Evolutionary conservation across 53 echinoderm and acorn worm genomes (phyloP), one percentile per base, ranked within the genome.

Genomic region (Zoroaster sp.): DNA sequence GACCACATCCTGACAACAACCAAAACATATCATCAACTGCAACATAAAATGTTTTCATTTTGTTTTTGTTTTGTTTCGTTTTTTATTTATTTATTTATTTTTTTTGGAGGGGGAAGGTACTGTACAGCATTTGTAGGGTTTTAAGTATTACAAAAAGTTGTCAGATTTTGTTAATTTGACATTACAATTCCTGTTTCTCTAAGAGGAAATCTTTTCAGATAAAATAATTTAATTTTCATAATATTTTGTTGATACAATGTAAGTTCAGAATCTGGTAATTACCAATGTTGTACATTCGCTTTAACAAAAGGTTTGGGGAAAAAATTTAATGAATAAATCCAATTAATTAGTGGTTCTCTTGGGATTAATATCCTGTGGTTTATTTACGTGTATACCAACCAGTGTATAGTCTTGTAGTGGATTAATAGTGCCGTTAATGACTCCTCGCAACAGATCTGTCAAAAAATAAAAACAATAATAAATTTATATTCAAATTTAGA

Each of bases 391-490:
- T 9, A 83, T 68, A 87, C 75, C 49, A 71, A 89, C 89, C 79
- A 36, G 12, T 31, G 53, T 52, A 66, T 80, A 89, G 30, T 89
- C 68, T 40, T 53, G 30, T 14, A 71, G 3, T 0, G 80, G 40
- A 51, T 80, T 54, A 4, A 89, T 40, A 38, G 89, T 89, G 8
- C 80, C 80, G 47, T 80, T 89, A 71, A 89, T 78, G 9, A 89
- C 38, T 5, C 89, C 80, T 12, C 89, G 66, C 40, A 89, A 52
- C 14, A 88, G 18, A 10, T 78, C 88, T 88, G 52, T 13, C 35
- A 78, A 78, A 21, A 42, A 11, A 51, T 20, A 70, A 21, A 47
- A 72, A 37, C 5, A 33, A 86, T 36, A 55, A 11, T 14, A 79
- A n/a, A n/a, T n/a, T n/a, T n/a, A n/a, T n/a, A n/a, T n/a, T n/a